Evolutionary conservation across 1,140 invertebrate genomes (phyloP), one percentile per base, ranked within the genome.

Genomic region (Drosophila punjabiensis): DNA sequence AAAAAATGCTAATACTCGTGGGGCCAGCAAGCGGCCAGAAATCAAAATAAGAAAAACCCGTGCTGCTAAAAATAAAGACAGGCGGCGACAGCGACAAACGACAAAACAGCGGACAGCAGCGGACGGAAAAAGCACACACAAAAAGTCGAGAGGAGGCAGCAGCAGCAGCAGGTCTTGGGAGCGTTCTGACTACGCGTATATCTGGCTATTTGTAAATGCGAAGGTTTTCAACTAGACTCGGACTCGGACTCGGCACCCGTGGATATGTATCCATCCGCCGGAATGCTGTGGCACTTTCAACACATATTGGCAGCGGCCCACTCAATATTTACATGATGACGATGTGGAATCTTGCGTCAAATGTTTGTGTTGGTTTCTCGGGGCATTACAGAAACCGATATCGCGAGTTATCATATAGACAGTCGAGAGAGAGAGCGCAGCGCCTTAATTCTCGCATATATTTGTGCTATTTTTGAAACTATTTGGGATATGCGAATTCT

Each of bases 391-490:
- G 70, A 74, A 74, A 73, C 69, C 70, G 69, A 74, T 74, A 74
- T 74, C 55, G 70, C 70, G 47, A 61, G 35, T 74, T 74, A 74
- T 74, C 37, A 73, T 68, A 67, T 53, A 24, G 24, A n/a, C n/a
- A n/a, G n/a, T n/a, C n/a, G n/a, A n/a, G n/a, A n/a, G 13, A 32
- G 28, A 48, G 56, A 20, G 56, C 47, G 35, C 45, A 67, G 32
- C 53, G 32, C 32, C 52, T 37, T 8, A 37, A 11, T 50, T 65
- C 63, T 75, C 81, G 67, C 58, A 85, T 78, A 79, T 79, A 76
- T 87, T 61, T 87, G 76, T 58, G 78, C 85, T 88, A 89, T 89
- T 89, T 90, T 79, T 90, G 76, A 90, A 86, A 85, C 78, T 74
- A 82, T 90, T 88, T 80, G 43, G 60, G 70, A 62, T 58, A 75